A percentile compares a stretch with the other conserved stretches of the same genome.
Evolutionary conservation across 2,797 vertebrate genomes (phyloP).

Genomic region (Aplochiton taeniatus): DNA sequence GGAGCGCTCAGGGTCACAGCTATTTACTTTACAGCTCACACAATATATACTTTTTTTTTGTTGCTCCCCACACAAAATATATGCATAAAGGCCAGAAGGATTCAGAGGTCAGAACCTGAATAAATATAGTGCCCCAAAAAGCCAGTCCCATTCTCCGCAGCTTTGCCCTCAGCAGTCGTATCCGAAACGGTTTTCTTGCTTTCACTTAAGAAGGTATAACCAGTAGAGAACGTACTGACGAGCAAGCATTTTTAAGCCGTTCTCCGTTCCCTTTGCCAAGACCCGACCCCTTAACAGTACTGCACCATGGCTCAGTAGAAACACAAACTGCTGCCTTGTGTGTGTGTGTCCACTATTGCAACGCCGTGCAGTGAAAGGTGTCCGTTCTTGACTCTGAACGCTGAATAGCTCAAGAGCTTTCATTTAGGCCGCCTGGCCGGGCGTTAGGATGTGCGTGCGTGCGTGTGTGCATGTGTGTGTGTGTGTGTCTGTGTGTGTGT

Average conservation of each 20-base stretch:
- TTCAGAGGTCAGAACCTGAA: not conserved
- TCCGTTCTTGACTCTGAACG: conserved; percentile 52
- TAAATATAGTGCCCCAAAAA: conserved; percentile 21
- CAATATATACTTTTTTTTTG: conserved; percentile 2
- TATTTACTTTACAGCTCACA: conserved; percentile 17
- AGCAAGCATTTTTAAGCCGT: too few species aligned
- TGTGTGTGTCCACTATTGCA: conserved; percentile 1
- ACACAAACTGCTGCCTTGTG: not conserved
- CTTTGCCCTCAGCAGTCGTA: too few species aligned
- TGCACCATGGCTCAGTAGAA: too few species aligned
- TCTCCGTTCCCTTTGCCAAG: too few species aligned
- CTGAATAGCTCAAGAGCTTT: conserved; percentile 61
- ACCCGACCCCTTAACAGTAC: too few species aligned
- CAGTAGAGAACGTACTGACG: too few species aligned
- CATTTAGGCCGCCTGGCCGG: conserved; percentile 60
- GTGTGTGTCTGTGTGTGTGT: conserved; percentile 50
- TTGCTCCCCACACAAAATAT: not conserved
- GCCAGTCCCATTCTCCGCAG: too few species aligned
- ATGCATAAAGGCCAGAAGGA: not conserved
- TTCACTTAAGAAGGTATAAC: too few species aligned
- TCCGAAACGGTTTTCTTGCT: too few species aligned
- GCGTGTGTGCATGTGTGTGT: conserved; percentile 48
- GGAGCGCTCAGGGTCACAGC: conserved; percentile 1
- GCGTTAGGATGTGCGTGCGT: conserved; percentile 47
- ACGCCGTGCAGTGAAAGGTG: not conserved